These are phyloP conservation scores for Dryadula phaetusa DNA, from an alignment of 2,888 invertebrate genomes.

Conservation along the genomic window DNA sequence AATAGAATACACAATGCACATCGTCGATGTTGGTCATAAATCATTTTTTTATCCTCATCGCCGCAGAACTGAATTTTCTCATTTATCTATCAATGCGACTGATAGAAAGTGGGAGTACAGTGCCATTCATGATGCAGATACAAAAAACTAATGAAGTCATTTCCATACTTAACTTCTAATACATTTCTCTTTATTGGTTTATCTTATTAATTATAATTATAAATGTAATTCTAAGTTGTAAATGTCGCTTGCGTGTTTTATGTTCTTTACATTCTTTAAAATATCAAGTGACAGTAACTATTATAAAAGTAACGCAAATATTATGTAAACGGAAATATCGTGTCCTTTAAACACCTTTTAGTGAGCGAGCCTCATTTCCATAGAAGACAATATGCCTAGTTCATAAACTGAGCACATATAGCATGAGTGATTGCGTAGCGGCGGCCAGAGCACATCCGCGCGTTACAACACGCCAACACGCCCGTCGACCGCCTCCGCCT, in stretches of 20 bases:
- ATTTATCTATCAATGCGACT: background rate
- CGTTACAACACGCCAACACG: constrained; percentile 24
- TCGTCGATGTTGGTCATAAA: background rate
- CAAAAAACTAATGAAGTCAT: background rate
- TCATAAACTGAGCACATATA: constrained; percentile 4
- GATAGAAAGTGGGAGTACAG: background rate
- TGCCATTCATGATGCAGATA: background rate
- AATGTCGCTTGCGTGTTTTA: no score
- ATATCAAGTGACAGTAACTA: no score
- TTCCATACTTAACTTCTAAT: background rate
- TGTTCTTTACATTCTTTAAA: no score
- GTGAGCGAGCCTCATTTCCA: background rate
- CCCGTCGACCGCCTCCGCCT: constrained; percentile 1
- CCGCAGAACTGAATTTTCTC: background rate
- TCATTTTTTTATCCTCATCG: constrained; percentile 1
- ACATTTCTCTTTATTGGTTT: background rate
- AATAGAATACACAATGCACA: background rate
- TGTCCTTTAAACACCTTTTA: background rate
- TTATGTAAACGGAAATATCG: background rate
- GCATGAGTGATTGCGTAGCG: constrained; percentile 24
- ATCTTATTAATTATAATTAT: no score
- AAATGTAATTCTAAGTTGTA: no score
- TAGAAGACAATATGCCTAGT: constrained; percentile 1
- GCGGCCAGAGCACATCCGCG: constrained; percentile 30
- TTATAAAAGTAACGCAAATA: background rate